Percentiles rank a stretch among this genome's conserved stretches.
phyloP scores from a whole-genome alignment of 2,113 vertebrate species.

The Rutilus rutilus region DNA sequence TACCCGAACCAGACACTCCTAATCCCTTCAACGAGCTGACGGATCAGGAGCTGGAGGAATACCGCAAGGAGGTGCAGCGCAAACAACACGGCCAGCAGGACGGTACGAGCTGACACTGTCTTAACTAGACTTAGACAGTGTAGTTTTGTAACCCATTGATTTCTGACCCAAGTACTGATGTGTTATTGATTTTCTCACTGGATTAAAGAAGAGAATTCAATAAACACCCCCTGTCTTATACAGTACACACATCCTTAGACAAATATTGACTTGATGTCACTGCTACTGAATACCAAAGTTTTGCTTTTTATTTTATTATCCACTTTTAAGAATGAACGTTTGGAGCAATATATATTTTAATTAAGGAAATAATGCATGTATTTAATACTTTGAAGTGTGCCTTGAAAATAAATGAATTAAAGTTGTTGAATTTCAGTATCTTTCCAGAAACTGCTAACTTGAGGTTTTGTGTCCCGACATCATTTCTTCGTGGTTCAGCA shows the following conservation, averaged over 20 bases:
- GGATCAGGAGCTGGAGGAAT: constrained; percentile 95
- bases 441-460: constrained; percentile 19
- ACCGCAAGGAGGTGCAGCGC: constrained; percentile 92
- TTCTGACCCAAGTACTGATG: background rate
- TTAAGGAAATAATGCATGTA: background rate
- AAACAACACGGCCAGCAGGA: constrained; percentile 84
- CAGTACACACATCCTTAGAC: background rate
- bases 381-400: background rate
- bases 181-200: constrained; percentile 14
- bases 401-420: constrained; percentile 25
- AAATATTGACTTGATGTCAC: background rate
- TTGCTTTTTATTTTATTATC: background rate
- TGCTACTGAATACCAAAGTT: background rate
- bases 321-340: background rate
- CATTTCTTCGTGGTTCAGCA: background rate
- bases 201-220: constrained; percentile 22
- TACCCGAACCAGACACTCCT: constrained; percentile 83
- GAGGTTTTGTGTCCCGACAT: background rate
- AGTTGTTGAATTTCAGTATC: constrained; percentile 9
- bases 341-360: background rate
- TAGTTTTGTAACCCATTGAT: background rate
- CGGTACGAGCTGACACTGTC: constrained; percentile 71
- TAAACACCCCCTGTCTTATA: background rate
- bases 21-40: constrained; percentile 98
- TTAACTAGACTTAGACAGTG: constrained; percentile 5